Evolutionary conservation across 2,888 invertebrate species (phyloP).

Genomic region (Mythimna impura): DNA sequence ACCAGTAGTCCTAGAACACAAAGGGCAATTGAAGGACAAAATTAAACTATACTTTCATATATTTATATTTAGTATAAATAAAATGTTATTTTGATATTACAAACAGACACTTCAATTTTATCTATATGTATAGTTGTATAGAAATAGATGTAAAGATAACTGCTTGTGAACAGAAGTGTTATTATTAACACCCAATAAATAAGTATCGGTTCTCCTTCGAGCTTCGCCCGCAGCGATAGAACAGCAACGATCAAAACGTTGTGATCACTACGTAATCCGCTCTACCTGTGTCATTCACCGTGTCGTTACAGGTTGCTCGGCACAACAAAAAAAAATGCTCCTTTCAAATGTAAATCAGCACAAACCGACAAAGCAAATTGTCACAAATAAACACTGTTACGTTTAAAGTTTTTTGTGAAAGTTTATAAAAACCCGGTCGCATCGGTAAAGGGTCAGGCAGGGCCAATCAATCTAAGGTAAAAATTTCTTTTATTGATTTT

Average conservation of each 20-base stretch:
- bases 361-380: conserved; percentile 91
- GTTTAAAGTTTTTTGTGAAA: conserved; percentile 86
- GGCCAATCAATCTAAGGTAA: conserved; percentile 89
- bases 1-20: too few relatives aligned
- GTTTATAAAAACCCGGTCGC: conserved; percentile 84
- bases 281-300: conserved; percentile 88
- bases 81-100: too few relatives aligned
- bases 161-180: not conserved
- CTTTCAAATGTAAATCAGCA: conserved; percentile 90
- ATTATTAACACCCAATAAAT: not conserved
- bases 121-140: too few relatives aligned
- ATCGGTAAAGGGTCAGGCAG: conserved; percentile 87
- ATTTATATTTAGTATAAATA: too few relatives aligned
- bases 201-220: conserved; percentile 1
- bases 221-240: conserved; percentile 18
- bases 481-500: conserved; percentile 85
- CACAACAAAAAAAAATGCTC: conserved; percentile 81
- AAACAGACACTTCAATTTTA: too few relatives aligned
- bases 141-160: too few relatives aligned
- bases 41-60: too few relatives aligned
- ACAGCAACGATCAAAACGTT: conserved; percentile 75
- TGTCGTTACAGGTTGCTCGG: conserved; percentile 87
- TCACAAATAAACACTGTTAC: conserved; percentile 90
- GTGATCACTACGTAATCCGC: conserved; percentile 67
- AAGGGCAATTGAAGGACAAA: too few relatives aligned